Evolutionary conservation across 2,113 vertebrate genomes (phyloP).

Genomic region (Camarhynchus parvulus): DNA sequence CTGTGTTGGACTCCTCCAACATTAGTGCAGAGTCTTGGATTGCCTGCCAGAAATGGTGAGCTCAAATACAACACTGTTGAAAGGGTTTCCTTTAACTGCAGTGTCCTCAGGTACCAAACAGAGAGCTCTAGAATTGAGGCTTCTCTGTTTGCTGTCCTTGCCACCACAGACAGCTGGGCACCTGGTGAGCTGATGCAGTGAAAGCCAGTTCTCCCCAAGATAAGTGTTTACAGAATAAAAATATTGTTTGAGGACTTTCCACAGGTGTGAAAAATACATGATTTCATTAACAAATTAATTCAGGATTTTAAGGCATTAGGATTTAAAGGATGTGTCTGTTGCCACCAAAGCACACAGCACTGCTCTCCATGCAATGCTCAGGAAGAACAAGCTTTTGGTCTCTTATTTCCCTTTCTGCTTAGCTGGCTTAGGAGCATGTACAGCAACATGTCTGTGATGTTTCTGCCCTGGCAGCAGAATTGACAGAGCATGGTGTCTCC

Average conservation of each 20-base stretch:
- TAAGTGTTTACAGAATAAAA: background rate
- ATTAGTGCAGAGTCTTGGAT: accelerated
- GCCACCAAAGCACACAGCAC: accelerated
- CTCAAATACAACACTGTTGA: background rate
- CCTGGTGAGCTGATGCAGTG: background rate
- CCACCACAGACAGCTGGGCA: background rate
- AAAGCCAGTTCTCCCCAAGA: background rate
- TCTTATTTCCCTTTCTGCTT: background rate
- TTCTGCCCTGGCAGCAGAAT: background rate
- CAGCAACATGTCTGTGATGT: background rate
- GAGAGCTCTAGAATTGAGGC: background rate
- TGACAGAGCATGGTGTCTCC: background rate
- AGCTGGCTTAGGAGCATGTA: background rate
- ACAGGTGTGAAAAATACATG: background rate
- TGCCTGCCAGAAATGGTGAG: background rate
- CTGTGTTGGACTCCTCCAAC: background rate
- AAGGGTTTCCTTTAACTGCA: background rate
- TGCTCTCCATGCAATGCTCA: background rate
- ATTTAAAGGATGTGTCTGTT: background rate
- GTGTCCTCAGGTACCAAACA: background rate
- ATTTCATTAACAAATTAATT: background rate
- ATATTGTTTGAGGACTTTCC: background rate
- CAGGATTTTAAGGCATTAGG: background rate
- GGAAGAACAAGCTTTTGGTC: background rate
- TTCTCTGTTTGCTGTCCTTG: background rate